A percentile compares a stretch with the other conserved stretches of the same genome.
Conservation (phyloP, 2,888 invertebrate species). For the Parnassius orleans region DNA sequence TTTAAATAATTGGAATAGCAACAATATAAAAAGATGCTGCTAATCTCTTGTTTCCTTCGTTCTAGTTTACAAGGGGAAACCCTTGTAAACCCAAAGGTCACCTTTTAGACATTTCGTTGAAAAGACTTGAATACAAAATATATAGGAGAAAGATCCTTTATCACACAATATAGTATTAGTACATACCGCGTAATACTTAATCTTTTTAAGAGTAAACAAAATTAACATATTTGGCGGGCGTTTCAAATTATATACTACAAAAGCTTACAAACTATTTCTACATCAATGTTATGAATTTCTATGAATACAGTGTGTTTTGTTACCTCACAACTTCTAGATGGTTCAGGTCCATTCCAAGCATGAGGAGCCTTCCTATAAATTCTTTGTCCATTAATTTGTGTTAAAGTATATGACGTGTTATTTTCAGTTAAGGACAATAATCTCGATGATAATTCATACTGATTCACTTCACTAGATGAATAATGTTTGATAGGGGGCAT, state of each 20-base stretch:
- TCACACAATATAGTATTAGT: too few species aligned
- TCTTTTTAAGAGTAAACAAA: neutral
- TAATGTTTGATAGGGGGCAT: constrained; percentile 76
- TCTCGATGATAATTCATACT: constrained; percentile 77
- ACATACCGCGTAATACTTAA: neutral
- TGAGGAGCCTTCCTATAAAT: constrained; percentile 83
- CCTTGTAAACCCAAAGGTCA: too few species aligned
- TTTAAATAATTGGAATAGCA: too few species aligned
- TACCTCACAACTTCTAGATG: constrained; percentile 84
- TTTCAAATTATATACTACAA: neutral
- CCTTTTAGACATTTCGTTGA: too few species aligned
- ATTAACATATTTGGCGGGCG: constrained; percentile 11
- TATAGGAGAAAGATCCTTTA: too few species aligned
- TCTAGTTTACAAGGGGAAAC: too few species aligned
- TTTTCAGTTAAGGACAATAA: constrained; percentile 75
- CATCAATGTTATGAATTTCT: too few species aligned
- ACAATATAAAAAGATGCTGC: too few species aligned
- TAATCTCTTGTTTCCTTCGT: too few species aligned
- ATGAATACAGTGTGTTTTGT: constrained; percentile 23
- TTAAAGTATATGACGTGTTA: constrained; percentile 72
- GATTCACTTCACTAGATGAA: constrained; percentile 77
- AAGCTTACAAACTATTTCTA: too few species aligned
- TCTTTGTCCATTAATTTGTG: constrained; percentile 86
- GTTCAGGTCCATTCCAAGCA: constrained; percentile 73
- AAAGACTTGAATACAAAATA: too few species aligned